Evolutionary conservation across 2,888 invertebrate species (phyloP).

Genomic region (Drosophila atripex): DNA sequence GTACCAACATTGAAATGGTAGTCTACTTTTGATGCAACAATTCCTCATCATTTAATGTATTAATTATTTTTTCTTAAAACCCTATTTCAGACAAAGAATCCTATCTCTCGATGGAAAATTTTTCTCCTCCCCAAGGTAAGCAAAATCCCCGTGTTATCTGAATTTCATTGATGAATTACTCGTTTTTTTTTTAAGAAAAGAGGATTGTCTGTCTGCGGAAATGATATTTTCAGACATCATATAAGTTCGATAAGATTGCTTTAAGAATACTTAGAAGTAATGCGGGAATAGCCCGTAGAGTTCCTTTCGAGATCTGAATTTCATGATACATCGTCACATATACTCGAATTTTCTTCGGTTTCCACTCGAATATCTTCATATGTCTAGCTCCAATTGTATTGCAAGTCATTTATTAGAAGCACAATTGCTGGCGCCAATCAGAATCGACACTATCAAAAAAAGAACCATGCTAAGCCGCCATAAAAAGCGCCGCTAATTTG

Average conservation of each 20-base stretch:
- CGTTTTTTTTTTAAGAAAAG: background rate
- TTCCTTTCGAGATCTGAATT: constrained; percentile 1
- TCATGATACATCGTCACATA: background rate
- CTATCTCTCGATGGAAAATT: constrained; percentile 11
- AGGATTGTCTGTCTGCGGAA: constrained; percentile 12
- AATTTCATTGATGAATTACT: constrained; percentile 29
- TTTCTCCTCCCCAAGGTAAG: constrained; percentile 1
- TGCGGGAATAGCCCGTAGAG: background rate
- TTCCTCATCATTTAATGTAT: too few relatives aligned
- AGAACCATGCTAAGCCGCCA: constrained; percentile 46
- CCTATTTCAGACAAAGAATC: background rate
- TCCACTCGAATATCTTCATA: background rate
- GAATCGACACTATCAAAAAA: constrained; percentile 46
- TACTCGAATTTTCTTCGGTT: constrained; percentile 1
- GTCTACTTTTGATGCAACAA: too few relatives aligned
- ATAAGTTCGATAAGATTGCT: constrained; percentile 2
- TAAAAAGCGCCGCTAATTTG: constrained; percentile 66
- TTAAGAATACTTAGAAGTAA: background rate
- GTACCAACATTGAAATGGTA: too few relatives aligned
- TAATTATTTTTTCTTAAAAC: too few relatives aligned
- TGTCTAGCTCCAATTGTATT: background rate
- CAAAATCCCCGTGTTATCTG: constrained; percentile 28
- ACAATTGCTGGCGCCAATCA: constrained; percentile 50
- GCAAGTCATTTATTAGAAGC: constrained; percentile 8
- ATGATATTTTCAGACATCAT: constrained; percentile 4